phyloP scores from a whole-genome alignment of 2,113 vertebrate genomes.

The Thomomys bottae region DNA sequence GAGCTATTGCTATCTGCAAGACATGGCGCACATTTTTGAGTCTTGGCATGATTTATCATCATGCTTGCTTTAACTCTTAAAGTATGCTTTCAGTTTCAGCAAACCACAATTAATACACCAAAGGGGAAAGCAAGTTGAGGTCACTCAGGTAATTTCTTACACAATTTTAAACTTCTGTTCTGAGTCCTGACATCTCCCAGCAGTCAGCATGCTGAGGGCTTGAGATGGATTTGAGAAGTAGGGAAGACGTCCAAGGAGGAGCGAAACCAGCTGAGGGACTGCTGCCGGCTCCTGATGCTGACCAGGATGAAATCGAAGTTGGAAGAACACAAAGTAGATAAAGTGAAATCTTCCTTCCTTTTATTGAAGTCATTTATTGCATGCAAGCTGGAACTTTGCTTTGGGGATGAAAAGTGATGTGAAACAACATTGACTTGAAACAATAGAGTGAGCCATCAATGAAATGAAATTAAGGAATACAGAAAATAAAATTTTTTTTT shows the following conservation, averaged over 20 bases:
- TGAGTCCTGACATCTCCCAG: conserved; percentile 37
- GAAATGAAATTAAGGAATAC: neutral
- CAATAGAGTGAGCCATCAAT: neutral
- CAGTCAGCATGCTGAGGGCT: neutral
- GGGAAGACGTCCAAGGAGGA: neutral
- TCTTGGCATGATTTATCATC: conserved; percentile 39
- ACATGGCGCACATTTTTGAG: conserved; percentile 32
- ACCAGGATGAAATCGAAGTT: neutral
- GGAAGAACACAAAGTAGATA: neutral
- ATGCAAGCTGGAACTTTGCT: neutral
- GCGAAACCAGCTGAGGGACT: rapidly evolving
- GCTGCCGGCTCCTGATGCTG: neutral
- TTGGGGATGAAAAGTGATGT: neutral
- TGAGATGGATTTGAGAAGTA: neutral
- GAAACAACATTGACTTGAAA: neutral
- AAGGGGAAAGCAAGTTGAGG: conserved; percentile 66
- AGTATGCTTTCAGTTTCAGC: conserved; percentile 49
- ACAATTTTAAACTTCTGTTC: conserved; percentile 65
- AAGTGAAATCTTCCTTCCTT: neutral
- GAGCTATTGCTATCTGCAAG: conserved; percentile 48
- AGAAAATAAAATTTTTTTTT: conserved; percentile 19
- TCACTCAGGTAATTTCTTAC: conserved; percentile 57
- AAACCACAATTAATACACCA: conserved; percentile 68
- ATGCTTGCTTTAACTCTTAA: conserved; percentile 58
- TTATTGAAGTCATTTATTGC: conserved; percentile 29